Percentiles rank a stretch among this genome's conserved stretches.
These are phyloP conservation scores for Chiroxiphia lanceolata DNA, from an alignment of 2,797 vertebrate species.

Conservation along the genomic window DNA sequence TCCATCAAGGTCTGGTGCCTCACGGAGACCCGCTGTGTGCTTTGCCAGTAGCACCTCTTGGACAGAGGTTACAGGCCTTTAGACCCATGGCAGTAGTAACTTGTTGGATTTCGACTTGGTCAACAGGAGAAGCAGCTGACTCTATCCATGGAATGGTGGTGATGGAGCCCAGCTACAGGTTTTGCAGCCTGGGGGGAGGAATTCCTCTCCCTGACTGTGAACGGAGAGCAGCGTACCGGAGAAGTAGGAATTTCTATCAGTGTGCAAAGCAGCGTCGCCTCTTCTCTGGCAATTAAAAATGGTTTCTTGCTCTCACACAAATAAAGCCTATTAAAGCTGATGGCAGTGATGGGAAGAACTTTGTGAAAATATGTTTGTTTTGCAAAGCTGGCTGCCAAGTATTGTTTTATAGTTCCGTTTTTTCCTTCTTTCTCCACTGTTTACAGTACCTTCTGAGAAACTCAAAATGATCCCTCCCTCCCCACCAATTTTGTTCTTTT, in stretches of 20 bases:
- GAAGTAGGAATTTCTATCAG: background rate
- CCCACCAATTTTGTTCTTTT: conserved; percentile 46
- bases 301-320: conserved; percentile 40
- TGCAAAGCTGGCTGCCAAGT: conserved; percentile 57
- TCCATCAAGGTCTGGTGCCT: background rate
- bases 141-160: background rate
- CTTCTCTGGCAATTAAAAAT: background rate
- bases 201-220: background rate
- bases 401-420: conserved; percentile 65
- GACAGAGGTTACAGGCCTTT: background rate
- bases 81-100: background rate
- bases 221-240: rapidly evolving
- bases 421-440: conserved; percentile 50
- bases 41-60: background rate
- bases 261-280: background rate
- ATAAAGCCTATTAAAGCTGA: conserved; percentile 44
- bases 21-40: background rate
- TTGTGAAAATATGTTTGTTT: conserved; percentile 63
- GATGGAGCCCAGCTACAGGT: background rate
- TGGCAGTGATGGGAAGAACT: conserved; percentile 61
- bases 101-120: background rate
- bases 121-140: background rate
- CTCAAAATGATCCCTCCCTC: conserved; percentile 47
- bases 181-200: background rate
- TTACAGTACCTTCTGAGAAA: conserved; percentile 61